Conservation (phyloP, 2,113 vertebrate genomes). For the Chaetodon auriga region DNA sequence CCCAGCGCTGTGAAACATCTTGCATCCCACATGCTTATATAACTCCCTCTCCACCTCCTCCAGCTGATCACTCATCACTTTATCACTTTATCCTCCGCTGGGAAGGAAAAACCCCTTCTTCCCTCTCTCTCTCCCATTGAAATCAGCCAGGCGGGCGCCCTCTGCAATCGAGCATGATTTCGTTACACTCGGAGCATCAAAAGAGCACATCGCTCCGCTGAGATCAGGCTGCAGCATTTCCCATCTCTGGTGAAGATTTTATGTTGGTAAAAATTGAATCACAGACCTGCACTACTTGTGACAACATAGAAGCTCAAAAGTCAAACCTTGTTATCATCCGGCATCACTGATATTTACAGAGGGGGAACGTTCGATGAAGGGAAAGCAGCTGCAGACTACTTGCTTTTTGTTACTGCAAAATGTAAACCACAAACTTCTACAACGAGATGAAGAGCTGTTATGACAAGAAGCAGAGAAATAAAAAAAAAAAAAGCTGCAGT, state of each 20-base stretch:
- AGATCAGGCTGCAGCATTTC: slow-evolving; percentile 44
- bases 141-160: slow-evolving; percentile 49
- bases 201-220: slow-evolving; percentile 42
- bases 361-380: slow-evolving; percentile 11
- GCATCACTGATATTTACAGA: slow-evolving; percentile 24
- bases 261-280: slow-evolving; percentile 41
- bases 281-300: slow-evolving; percentile 39
- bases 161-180: slow-evolving; percentile 57
- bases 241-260: slow-evolving; percentile 50
- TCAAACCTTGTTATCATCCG: slow-evolving; percentile 36
- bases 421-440: neutral
- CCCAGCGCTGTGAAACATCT: slow-evolving; percentile 79
- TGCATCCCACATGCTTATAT: slow-evolving; percentile 86
- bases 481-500: neutral
- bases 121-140: slow-evolving; percentile 41
- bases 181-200: slow-evolving; percentile 54
- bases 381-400: neutral
- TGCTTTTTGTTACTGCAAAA: neutral
- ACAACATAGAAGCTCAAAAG: slow-evolving; percentile 32
- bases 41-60: slow-evolving; percentile 80
- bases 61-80: slow-evolving; percentile 80
- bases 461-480: too few species aligned
- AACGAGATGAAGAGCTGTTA: neutral
- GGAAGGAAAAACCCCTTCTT: slow-evolving; percentile 60
- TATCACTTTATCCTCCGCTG: slow-evolving; percentile 65